Evolutionary conservation across 2,113 vertebrate species (phyloP).

Genomic region (Leucosticte australis): DNA sequence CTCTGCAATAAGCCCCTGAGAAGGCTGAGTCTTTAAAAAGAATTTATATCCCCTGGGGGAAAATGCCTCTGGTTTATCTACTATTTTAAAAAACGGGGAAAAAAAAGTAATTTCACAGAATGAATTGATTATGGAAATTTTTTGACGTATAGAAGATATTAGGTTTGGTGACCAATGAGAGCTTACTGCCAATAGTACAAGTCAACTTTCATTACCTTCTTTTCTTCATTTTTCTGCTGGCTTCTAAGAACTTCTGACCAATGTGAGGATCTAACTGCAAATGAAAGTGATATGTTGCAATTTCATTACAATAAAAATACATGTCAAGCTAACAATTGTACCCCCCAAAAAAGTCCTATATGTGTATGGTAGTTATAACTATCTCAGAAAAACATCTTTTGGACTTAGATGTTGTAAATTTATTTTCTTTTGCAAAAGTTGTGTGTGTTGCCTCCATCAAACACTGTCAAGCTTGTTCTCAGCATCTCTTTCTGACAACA

Average conservation of each 20-base stretch:
- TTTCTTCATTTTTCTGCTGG: conserved; percentile 1
- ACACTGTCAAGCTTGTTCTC: neutral
- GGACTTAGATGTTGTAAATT: neutral
- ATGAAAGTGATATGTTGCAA: neutral
- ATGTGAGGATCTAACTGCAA: neutral
- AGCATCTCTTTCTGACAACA: neutral
- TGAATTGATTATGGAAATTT: conserved; percentile 67
- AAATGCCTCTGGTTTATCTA: neutral
- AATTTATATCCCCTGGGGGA: conserved; percentile 10
- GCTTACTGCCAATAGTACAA: neutral
- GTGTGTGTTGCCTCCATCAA: neutral
- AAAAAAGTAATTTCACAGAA: conserved; percentile 58
- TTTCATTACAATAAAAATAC: neutral
- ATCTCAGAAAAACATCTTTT: neutral
- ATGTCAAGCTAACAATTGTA: neutral
- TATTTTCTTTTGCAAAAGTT: neutral
- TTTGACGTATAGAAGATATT: conserved; percentile 26
- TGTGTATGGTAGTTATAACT: neutral
- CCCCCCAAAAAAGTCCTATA: neutral
- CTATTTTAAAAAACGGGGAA: neutral
- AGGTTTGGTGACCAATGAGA: neutral
- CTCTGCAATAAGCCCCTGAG: conserved; percentile 35
- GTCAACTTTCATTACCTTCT: neutral
- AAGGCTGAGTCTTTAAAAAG: neutral
- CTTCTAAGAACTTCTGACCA: neutral